These are phyloP conservation scores for Phoronis australis DNA, from an alignment of 2,888 invertebrate genomes.

Conservation along the genomic window DNA sequence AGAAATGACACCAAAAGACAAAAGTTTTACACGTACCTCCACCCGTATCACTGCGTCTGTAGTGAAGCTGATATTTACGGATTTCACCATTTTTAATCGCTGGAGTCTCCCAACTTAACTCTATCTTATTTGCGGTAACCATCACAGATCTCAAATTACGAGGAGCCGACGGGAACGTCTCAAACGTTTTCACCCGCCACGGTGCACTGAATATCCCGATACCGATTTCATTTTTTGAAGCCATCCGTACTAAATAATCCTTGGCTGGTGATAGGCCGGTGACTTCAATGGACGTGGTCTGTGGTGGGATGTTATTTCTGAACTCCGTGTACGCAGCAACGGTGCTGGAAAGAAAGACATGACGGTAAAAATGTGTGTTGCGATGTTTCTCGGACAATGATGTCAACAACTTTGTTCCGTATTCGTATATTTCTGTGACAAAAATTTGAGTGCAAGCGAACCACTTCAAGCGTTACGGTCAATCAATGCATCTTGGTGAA, in stretches of 20 bases:
- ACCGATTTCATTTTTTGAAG: constrained; percentile 31
- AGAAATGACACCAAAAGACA: not conserved
- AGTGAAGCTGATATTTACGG: constrained; percentile 28
- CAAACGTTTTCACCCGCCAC: constrained; percentile 25
- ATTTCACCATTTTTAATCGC: constrained; percentile 31
- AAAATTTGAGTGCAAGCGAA: too few species aligned
- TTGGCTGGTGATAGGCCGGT: constrained; percentile 24
- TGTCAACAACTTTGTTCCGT: too few species aligned
- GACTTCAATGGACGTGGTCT: constrained; percentile 11
- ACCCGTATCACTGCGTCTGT: constrained; percentile 3
- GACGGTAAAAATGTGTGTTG: not conserved
- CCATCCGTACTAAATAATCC: constrained; percentile 32
- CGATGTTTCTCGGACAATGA: not conserved
- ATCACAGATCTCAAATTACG: constrained; percentile 10
- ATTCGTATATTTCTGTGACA: not conserved
- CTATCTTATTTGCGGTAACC: constrained; percentile 19
- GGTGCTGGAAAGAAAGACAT: not conserved
- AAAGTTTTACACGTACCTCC: constrained; percentile 4
- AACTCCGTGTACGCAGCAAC: not conserved
- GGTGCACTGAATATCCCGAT: constrained; percentile 28
- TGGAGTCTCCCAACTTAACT: constrained; percentile 36
- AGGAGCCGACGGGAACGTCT: constrained; percentile 18
- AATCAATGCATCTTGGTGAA: too few species aligned
- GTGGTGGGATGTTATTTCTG: not conserved
- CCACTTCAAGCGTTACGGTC: too few species aligned